These are phyloP conservation scores for Remorina albescens DNA, from an alignment of 2,797 vertebrate genomes.

Conservation along the genomic window DNA sequence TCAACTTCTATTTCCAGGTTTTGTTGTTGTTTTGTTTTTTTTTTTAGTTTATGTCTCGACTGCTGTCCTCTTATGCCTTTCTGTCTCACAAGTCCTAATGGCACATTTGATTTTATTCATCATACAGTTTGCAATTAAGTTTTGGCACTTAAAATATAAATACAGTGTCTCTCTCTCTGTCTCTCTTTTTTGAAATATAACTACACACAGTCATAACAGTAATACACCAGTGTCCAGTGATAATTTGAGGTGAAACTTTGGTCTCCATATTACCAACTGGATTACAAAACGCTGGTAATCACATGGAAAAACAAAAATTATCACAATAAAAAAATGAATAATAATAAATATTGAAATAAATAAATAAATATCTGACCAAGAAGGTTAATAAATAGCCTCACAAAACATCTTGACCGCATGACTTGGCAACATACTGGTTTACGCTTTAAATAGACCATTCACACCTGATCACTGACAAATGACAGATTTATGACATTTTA, in stretches of 20 bases:
- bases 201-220: conserved; percentile 77
- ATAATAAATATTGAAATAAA: conserved; percentile 69
- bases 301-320: conserved; percentile 53
- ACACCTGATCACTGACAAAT: conserved; percentile 67
- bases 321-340: conserved; percentile 32
- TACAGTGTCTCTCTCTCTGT: conserved; percentile 63
- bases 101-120: conserved; percentile 75
- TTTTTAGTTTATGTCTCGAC: conserved; percentile 30
- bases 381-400: conserved; percentile 58
- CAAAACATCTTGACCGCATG: conserved; percentile 44
- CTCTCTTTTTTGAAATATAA: conserved; percentile 67
- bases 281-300: conserved; percentile 75
- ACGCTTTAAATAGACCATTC: conserved; percentile 60
- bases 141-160: conserved; percentile 88
- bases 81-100: conserved; percentile 75
- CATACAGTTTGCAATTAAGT: conserved; percentile 75
- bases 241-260: conserved; percentile 80
- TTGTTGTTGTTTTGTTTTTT: neutral
- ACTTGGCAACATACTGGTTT: conserved; percentile 55
- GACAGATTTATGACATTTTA: conserved; percentile 60
- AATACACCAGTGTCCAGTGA: conserved; percentile 73
- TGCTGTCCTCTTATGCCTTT: conserved; percentile 30
- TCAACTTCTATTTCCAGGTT: conserved; percentile 34
- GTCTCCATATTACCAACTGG: conserved; percentile 78
- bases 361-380: conserved; percentile 74